Evolutionary conservation across 1,140 invertebrate species (phyloP).

Genomic region (Octopus bimaculoides): DNA sequence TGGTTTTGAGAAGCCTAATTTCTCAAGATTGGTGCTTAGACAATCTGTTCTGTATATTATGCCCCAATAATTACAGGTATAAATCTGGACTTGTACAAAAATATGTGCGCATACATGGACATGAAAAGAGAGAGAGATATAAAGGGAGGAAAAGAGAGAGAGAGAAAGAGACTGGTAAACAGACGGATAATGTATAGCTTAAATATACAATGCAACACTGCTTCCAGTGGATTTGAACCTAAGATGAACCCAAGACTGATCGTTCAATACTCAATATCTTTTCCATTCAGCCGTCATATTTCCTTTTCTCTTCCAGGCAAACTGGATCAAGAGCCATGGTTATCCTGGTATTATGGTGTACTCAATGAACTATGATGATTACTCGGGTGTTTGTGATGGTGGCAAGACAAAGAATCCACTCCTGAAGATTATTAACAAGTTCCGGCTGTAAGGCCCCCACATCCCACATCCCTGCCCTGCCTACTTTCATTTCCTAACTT

Average conservation of each 20-base stretch:
- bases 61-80: too few relatives aligned
- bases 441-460: not conserved
- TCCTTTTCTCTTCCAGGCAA: slow-evolving; percentile 12
- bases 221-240: not conserved
- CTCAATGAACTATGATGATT: slow-evolving; percentile 20
- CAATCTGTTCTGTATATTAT: too few relatives aligned
- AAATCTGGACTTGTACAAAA: too few relatives aligned
- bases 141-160: not conserved
- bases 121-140: not conserved
- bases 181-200: not conserved
- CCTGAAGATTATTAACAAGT: slow-evolving; percentile 11
- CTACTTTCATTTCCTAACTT: too few relatives aligned
- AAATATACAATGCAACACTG: not conserved
- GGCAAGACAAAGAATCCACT: slow-evolving; percentile 21
- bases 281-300: not conserved
- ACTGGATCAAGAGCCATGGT: slow-evolving; percentile 21
- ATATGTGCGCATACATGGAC: too few relatives aligned
- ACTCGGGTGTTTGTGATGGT: not conserved
- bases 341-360: slow-evolving; percentile 27
- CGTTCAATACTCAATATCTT: not conserved
- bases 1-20: too few relatives aligned
- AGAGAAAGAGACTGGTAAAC: not conserved
- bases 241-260: not conserved
- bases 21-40: too few relatives aligned
- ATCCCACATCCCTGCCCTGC: too few relatives aligned